Evolutionary conservation across 2,113 vertebrate species (phyloP).

Genomic region (Anolis carolinensis): DNA sequence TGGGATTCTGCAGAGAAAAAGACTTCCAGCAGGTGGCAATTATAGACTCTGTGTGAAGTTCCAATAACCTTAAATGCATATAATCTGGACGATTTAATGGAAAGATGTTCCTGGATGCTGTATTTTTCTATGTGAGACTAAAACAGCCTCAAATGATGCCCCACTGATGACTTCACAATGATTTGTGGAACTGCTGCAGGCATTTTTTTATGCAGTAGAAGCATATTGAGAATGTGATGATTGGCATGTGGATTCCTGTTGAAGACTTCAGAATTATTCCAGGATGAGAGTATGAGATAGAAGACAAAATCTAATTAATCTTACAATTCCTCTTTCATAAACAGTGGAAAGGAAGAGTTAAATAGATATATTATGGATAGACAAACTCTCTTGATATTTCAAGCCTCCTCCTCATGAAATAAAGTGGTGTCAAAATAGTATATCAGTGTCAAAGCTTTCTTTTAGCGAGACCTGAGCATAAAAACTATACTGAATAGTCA

Average conservation of each 20-base stretch:
- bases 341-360: neutral
- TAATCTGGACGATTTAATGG: neutral
- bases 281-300: neutral
- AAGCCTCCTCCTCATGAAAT: neutral
- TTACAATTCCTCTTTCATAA: neutral
- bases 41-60: neutral
- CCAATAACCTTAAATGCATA: neutral
- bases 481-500: neutral
- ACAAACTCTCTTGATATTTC: neutral
- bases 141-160: neutral
- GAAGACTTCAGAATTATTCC: neutral
- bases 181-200: neutral
- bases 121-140: neutral
- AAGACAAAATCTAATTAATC: neutral
- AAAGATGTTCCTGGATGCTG: neutral
- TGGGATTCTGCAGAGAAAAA: neutral
- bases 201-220: neutral
- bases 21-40: constrained; percentile 26
- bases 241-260: neutral
- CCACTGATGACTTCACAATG: neutral
- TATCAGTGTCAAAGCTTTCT: neutral
- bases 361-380: neutral
- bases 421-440: neutral
- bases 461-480: neutral
- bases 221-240: neutral